A percentile compares a stretch with the other conserved stretches of the same genome.
phyloP scores from a whole-genome alignment of 1,140 invertebrate species.

The Tetramorium alpestre region DNA sequence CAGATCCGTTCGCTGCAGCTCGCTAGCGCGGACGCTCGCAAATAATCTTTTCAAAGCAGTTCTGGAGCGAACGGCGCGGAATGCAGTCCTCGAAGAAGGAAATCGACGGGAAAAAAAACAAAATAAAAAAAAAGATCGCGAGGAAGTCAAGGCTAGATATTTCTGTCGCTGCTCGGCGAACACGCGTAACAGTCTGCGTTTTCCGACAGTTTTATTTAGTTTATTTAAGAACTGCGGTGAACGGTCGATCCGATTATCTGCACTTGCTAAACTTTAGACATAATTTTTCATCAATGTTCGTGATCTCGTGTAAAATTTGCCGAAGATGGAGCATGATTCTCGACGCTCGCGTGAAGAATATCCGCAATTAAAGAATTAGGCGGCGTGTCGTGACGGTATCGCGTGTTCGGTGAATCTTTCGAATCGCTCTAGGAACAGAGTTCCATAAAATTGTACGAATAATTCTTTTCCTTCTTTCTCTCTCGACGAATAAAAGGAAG shows the following conservation, averaged over 20 bases:
- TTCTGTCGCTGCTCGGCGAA: constrained; percentile 14
- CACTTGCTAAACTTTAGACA: background rate
- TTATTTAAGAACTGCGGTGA: constrained; percentile 33
- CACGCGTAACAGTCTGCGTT: constrained; percentile 19
- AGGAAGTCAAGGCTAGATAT: constrained; percentile 53
- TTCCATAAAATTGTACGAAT: background rate
- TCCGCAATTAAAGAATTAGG: background rate
- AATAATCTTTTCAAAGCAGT: background rate
- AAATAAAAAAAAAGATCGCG: background rate
- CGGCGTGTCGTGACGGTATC: background rate
- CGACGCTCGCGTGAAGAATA: background rate
- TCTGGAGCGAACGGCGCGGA: constrained; percentile 41
- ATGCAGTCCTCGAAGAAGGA: constrained; percentile 42
- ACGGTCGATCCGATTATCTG: constrained; percentile 31
- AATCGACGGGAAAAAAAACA: constrained; percentile 12
- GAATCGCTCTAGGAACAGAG: background rate
- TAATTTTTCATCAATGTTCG: background rate
- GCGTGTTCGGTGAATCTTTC: background rate
- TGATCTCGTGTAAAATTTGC: background rate
- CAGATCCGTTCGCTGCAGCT: background rate
- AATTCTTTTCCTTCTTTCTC: background rate
- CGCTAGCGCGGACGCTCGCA: background rate
- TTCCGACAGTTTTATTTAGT: constrained; percentile 39
- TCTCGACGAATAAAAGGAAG: background rate
- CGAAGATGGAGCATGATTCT: background rate